Evolutionary conservation across 2,888 invertebrate genomes (phyloP), one percentile per base, ranked within the genome.

Genomic region (Cheilosia grossa): DNA sequence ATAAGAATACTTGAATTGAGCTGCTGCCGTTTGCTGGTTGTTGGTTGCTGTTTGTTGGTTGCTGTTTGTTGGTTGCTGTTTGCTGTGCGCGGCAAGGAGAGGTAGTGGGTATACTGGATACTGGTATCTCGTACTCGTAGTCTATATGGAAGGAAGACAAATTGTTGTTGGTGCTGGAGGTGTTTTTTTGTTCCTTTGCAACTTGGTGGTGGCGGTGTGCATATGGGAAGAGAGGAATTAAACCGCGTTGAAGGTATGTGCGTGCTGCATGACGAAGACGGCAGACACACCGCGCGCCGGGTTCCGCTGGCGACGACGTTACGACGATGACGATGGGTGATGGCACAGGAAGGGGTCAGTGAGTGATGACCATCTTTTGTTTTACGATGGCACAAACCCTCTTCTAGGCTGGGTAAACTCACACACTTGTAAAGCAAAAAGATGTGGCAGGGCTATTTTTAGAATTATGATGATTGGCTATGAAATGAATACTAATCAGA

Each of bases 1-100:
- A 82, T 82, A 82, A 82, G 82, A 82, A 81, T 86, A 82, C 81
- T 77, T 85, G 81, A 81, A 70, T 69, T 81, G 74, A 85, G 73
- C 78, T 69, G 64, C 40, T 78, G 82, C 30, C 30, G 30, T 30
- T 30, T 30, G 30, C 30, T 9, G 30, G 30, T 63, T 87, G 83
- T 64, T 79, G 78, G 80, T 80, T 44, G 37, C 2, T 7, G 27
- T 6, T 63, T 87, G 83, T 61, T 79, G 78, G 78, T 80, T 44
- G 37, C 3, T 33, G 33, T 2, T 33, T 33, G 33, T 10, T 37
- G 13, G 13, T 49, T 63, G 74, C 63, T 83, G 75, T 47, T 49
- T 63, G 74, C 63, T 83, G 75, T 47, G 69, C 56, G 75, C 54
- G 24, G 33, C 17, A 40, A 24, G 69, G 58, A 66, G 82, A 47